These are phyloP conservation scores for Mesitornis unicolor DNA, from an alignment of 2,113 vertebrate genomes.

Conservation along the genomic window DNA sequence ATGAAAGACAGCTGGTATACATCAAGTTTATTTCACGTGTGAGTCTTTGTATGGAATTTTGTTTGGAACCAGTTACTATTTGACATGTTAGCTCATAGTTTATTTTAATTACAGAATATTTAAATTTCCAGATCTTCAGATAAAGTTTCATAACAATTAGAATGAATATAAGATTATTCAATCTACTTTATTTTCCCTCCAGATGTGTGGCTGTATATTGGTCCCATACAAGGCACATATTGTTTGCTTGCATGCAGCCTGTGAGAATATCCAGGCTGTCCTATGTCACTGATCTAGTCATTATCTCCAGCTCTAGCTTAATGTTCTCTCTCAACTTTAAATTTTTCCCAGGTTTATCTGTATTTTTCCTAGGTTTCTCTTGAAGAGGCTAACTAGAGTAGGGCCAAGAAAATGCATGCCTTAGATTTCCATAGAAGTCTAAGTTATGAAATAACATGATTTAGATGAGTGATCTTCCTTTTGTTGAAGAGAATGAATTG, in stretches of 20 bases:
- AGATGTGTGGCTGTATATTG: neutral
- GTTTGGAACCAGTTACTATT: neutral
- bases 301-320: neutral
- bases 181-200: neutral
- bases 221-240: neutral
- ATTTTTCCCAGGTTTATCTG: neutral
- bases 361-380: neutral
- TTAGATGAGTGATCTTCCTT: neutral
- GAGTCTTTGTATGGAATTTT: neutral
- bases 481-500: neutral
- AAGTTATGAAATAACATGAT: neutral
- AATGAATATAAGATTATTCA: neutral
- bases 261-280: neutral
- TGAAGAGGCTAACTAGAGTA: neutral
- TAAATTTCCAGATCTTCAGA: constrained; percentile 15
- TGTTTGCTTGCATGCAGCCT: neutral
- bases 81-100: constrained; percentile 18
- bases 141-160: neutral
- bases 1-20: neutral
- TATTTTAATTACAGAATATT: constrained; percentile 38
- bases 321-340: neutral
- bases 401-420: neutral
- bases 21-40: neutral
- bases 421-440: neutral
- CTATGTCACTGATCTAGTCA: neutral